Conservation (phyloP, 2,888 invertebrate genomes). For the Thymelicus lineola region DNA sequence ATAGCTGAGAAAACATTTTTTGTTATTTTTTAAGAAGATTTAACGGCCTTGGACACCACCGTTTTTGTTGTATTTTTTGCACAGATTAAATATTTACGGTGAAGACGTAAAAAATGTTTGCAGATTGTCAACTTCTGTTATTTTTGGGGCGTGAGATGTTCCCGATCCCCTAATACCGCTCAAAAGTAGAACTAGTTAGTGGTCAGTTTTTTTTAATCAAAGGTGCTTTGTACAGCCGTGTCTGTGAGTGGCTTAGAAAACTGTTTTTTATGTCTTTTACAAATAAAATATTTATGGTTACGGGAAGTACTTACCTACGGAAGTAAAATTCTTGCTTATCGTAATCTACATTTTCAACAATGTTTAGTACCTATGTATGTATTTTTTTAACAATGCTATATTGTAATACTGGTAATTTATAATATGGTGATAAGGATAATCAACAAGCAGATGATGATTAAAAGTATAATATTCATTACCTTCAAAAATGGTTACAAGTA, state of each 20-base stretch:
- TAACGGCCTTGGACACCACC: constrained; percentile 3
- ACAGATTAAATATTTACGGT: constrained; percentile 41
- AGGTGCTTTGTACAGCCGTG: constrained; percentile 45
- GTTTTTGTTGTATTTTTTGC: constrained; percentile 38
- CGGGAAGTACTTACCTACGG: neutral
- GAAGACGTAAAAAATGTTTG: constrained; percentile 5
- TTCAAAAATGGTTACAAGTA: no score
- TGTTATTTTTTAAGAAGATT: neutral
- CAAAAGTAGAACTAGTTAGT: constrained; percentile 27
- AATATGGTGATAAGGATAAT: no score
- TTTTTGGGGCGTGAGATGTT: constrained; percentile 33
- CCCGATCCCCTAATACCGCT: constrained; percentile 3
- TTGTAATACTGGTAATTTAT: no score
- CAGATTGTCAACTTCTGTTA: constrained; percentile 15
- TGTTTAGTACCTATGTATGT: no score
- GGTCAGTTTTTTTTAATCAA: constrained; percentile 40
- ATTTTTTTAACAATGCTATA: no score
- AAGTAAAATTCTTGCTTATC: no score
- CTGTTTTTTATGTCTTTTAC: constrained; percentile 43
- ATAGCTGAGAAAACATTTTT: constrained; percentile 47
- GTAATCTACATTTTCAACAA: no score
- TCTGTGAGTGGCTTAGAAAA: constrained; percentile 48
- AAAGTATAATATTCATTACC: no score
- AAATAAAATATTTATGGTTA: constrained; percentile 41
- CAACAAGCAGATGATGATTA: no score